These are phyloP conservation scores for Heterotis niloticus DNA, from an alignment of 2,113 vertebrate genomes.

Conservation along the genomic window DNA sequence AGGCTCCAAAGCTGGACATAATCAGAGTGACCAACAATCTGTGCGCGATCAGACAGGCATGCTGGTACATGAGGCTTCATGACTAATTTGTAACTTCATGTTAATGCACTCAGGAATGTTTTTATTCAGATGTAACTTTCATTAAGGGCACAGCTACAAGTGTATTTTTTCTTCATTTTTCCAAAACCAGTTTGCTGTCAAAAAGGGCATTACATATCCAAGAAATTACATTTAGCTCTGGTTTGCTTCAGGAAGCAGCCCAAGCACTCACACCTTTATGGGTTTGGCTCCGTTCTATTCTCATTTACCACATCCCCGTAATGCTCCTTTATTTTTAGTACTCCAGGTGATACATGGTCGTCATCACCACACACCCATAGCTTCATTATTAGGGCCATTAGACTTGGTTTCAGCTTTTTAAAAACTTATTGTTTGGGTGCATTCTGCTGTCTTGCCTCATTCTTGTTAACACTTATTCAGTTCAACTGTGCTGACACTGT, in stretches of 20 bases:
- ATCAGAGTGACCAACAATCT: background rate
- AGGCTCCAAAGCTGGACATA: background rate
- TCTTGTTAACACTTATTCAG: background rate
- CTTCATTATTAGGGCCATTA: background rate
- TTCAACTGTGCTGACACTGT: background rate
- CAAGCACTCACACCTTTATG: no score
- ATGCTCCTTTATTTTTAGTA: conserved; percentile 1
- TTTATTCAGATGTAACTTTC: conserved; percentile 24
- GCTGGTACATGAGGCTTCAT: background rate
- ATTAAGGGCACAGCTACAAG: conserved; percentile 15
- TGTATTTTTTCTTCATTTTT: background rate
- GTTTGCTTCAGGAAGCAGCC: background rate
- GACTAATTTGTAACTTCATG: conserved; percentile 22
- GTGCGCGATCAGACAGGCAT: background rate
- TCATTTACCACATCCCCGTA: background rate
- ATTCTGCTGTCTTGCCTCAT: background rate
- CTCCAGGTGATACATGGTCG: background rate
- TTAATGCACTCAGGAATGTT: conserved; percentile 43
- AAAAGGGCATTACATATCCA: background rate
- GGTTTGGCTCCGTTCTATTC: background rate
- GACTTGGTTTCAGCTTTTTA: background rate
- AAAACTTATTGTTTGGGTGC: background rate
- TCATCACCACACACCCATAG: background rate
- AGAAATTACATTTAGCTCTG: background rate
- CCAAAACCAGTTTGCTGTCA: background rate